Percentiles rank a stretch among this genome's conserved stretches.
phyloP scores from a whole-genome alignment of 2,113 vertebrate species.

The Ailuropoda melanoleuca region DNA sequence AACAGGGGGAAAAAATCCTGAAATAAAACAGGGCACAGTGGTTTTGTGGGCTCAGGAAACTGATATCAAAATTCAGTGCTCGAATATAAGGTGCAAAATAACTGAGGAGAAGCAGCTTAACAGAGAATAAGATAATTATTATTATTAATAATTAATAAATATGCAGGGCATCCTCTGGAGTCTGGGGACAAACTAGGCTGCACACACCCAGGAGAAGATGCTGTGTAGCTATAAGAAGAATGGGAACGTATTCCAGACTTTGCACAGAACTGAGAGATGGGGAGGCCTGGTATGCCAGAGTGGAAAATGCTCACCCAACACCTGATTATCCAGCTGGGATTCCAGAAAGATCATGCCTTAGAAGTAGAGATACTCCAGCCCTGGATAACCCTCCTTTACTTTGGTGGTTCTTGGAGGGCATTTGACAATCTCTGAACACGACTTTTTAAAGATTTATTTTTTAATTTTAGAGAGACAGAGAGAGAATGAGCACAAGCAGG shows the following conservation, averaged over 20 bases:
- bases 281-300: no score
- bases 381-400: not conserved
- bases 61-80: not conserved
- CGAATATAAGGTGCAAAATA: not conserved
- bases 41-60: not conserved
- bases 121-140: not conserved
- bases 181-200: not conserved
- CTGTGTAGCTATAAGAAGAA: not conserved
- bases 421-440: not conserved
- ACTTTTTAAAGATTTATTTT: not conserved
- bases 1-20: rapidly evolving
- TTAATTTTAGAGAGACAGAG: not conserved
- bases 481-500: not conserved
- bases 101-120: not conserved
- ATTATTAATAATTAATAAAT: not conserved
- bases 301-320: not conserved
- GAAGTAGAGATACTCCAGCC: no score
- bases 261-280: no score
- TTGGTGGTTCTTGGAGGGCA: not conserved
- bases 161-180: no score
- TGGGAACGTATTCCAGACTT: no score
- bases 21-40: not conserved
- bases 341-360: not conserved
- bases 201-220: not conserved
- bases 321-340: not conserved